These are phyloP conservation scores for Chaenocephalus aceratus DNA, from an alignment of 2,113 vertebrate genomes.

Conservation along the genomic window DNA sequence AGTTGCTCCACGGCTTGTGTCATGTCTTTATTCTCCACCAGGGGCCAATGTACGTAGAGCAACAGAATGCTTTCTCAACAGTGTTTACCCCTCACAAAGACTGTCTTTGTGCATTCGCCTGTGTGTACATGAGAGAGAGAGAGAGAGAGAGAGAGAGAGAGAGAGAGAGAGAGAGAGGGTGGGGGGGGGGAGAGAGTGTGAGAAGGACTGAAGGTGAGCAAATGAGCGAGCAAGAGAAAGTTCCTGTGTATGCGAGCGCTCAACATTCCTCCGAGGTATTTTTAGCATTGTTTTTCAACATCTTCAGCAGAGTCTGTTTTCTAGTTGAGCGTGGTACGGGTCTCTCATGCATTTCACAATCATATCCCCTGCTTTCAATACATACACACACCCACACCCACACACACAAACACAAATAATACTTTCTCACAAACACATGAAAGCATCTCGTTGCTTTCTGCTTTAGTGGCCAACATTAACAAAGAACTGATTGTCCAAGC, in stretches of 20 bases:
- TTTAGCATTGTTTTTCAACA: conserved; percentile 66
- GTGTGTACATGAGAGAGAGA: conserved; percentile 7
- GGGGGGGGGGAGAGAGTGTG: not conserved
- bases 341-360: conserved; percentile 48
- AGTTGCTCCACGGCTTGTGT: conserved; percentile 67
- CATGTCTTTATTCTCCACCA: conserved; percentile 78
- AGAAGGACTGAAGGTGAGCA: conserved; percentile 40
- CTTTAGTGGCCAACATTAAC: conserved; percentile 45
- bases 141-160: not conserved
- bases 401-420: conserved; percentile 6
- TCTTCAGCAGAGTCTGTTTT: conserved; percentile 39
- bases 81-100: conserved; percentile 36
- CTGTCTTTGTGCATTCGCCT: conserved; percentile 48
- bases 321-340: conserved; percentile 29
- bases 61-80: conserved; percentile 56
- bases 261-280: conserved; percentile 72
- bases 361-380: conserved; percentile 11
- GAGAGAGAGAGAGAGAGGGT: not conserved
- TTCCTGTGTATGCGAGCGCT: conserved; percentile 56
- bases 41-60: conserved; percentile 66
- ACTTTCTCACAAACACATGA: conserved; percentile 8
- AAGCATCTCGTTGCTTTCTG: conserved; percentile 35
- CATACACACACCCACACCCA: not conserved
- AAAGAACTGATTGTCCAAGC: conserved; percentile 60
- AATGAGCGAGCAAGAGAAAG: conserved; percentile 59